Evolutionary conservation across 2,113 vertebrate genomes (phyloP), one percentile per base, ranked within the genome.

Genomic region (Rafetus swinhoei): DNA sequence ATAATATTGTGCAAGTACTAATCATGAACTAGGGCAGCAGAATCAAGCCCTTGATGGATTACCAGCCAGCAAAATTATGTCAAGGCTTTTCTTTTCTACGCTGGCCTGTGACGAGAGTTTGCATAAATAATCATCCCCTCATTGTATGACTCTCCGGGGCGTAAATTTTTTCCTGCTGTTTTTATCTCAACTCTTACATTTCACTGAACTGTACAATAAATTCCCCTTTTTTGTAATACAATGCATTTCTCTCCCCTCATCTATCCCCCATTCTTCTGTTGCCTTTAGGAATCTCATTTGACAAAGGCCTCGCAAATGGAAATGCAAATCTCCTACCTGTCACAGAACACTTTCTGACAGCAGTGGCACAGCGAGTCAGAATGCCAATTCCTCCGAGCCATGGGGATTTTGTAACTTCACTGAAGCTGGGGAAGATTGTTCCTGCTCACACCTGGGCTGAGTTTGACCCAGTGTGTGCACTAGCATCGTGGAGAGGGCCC

Each of bases 301-400:
- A 98, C 96, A 97, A 97, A 98, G 89, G 82, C 88, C 94, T 94
- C 2, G 1, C 95, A 97, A 98, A 98, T 97, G 96, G 96, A 97
- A 98, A 98, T 97, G 97, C 97, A 98, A 97, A 97, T 97, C 97
- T 97, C 93, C 94, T 97, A 97, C 93, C 95, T 98, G 97, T 97
- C 96, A 96, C 9, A 91, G 90, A 95, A 29, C 89, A 65, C 84
- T 93, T 97, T 86, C 53, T 92, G 90, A 92, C 35, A n/a, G 86
- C 92, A 92, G 92, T 97, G 95, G 94, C 84, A 84, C 89, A 90
- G 94, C 82, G 86, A 19, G 94, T 96, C 55, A 76, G 89, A 96
- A 92, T 50, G 93, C 90, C 55, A 56, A 32, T 90, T 94, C 88
- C 65, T 95, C 90, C 84, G 77, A 95, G 89, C 53, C 13, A 9